Conservation (phyloP, 1,140 invertebrate species). For the Palaemon carinicauda region DNA sequence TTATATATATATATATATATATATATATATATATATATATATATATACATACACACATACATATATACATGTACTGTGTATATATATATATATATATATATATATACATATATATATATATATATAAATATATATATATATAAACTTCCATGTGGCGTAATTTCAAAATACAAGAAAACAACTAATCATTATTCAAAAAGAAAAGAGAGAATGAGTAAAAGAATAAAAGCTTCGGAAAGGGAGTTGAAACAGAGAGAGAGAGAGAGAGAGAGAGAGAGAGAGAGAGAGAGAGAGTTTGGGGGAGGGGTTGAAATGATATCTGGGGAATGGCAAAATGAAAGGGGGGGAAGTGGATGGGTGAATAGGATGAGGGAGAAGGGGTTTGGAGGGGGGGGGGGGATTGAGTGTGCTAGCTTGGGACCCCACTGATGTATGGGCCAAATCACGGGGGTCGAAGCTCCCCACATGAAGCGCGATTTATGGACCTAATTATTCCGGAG, state of each 20-base stretch:
- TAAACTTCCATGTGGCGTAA: too few relatives aligned
- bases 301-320: not conserved
- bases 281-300: not conserved
- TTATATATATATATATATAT: not conserved
- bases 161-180: too few relatives aligned
- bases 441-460: slow-evolving; percentile 47
- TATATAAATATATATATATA: not conserved
- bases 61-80: too few relatives aligned
- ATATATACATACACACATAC: not conserved
- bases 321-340: not conserved
- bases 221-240: not conserved
- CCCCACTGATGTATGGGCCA: slow-evolving; percentile 42
- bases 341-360: not conserved
- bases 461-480: slow-evolving; percentile 46
- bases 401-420: not conserved
- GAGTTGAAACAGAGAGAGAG: not conserved
- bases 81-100: not conserved
- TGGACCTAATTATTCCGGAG: slow-evolving; percentile 42
- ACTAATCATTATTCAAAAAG: not conserved
- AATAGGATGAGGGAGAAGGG: not conserved
- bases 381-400: not conserved
- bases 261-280: not conserved
- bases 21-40: not conserved
- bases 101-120: not conserved
- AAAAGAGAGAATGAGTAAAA: not conserved